Base-by-base conservation (phyloP, 2,113 vertebrate species). In the Gavialis gangeticus region DNA sequence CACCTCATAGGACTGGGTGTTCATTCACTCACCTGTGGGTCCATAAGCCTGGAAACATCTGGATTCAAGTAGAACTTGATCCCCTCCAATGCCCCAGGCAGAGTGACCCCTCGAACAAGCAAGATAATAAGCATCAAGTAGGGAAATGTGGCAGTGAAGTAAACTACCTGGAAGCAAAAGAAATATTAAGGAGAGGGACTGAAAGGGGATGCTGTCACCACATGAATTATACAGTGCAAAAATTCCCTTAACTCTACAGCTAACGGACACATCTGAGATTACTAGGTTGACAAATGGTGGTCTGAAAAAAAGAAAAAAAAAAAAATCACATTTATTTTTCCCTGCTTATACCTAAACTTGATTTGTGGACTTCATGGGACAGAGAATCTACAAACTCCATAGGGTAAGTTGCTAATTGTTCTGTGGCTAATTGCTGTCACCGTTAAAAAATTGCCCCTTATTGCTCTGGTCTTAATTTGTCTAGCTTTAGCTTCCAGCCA, bases 81-180 rank as follows among this genome's bases (percentile, higher is more conserved):
- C 5, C 99, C 99, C 10, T 98, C 97, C 0, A 95, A 97, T 79
- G 99, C 99, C 27, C 99, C 99, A 0, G 99, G 99, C 34, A 99
- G 98, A 0, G 98, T 99, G 89, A 99, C 96, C 2, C 99, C 99
- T 92, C 99, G 98, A 62, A 99, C 92, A 88, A 99, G 97, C 46
- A 99, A 97, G 91, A 99, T 92, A n/a, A 99, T 2, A 8, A 99
- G 97, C 99, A 99, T 99, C n/a, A 97, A n/a, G 0, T 99, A 99
- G 0, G 99, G 99, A 77, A 99, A 99, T 0, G 99, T 99, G 46
- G 99, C 99, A 5, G 99, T 99, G 97, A 99, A 99, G 89, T 99
- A 99, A 78, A 99, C 99, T 0, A 99, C 99, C 99, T 99, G 96
- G 13, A 55, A 5, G 21, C 71, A 95, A 13, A 57, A 90, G 59